These are phyloP conservation scores for Probosciger aterrimus DNA, from an alignment of 2,113 vertebrate species.

Conservation along the genomic window DNA sequence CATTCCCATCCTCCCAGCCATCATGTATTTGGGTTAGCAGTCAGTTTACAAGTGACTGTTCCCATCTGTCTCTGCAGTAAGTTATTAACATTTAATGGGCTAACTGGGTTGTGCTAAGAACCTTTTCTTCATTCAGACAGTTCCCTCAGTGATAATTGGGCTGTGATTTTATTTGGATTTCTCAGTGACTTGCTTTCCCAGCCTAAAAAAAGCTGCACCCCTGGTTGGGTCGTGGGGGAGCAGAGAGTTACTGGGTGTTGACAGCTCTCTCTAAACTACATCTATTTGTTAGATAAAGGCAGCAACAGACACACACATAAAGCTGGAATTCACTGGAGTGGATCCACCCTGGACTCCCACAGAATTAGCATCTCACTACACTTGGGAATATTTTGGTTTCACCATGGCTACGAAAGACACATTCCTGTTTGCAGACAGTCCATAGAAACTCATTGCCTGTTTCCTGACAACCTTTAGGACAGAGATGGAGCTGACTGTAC, in stretches of 20 bases:
- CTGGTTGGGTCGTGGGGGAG: not conserved
- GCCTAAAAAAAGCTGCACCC: not conserved
- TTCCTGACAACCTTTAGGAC: constrained; percentile 5
- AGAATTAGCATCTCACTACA: not conserved
- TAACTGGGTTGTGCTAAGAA: not conserved
- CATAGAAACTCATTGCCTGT: not conserved
- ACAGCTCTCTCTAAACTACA: not conserved
- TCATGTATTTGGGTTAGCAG: constrained; percentile 30
- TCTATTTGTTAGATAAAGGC: not conserved
- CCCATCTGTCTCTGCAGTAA: constrained; percentile 34
- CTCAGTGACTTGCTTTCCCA: not conserved
- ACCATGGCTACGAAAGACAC: constrained; percentile 39
- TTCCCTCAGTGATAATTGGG: not conserved
- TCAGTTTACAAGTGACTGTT: constrained; percentile 18
- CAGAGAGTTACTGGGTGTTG: not conserved
- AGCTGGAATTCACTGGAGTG: constrained; percentile 10
- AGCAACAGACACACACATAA: not conserved
- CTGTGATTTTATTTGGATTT: constrained; percentile 23
- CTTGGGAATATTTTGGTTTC: constrained; percentile 25
- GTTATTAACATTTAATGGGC: constrained; percentile 45
- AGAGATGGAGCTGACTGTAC: not conserved
- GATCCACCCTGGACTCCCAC: constrained; percentile 6
- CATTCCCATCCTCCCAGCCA: not conserved
- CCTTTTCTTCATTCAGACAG: constrained; percentile 3
- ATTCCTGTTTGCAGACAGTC: not conserved